phyloP scores from a whole-genome alignment of 92 coral and sea anemone species.

The Palythoa caribaeorum region DNA sequence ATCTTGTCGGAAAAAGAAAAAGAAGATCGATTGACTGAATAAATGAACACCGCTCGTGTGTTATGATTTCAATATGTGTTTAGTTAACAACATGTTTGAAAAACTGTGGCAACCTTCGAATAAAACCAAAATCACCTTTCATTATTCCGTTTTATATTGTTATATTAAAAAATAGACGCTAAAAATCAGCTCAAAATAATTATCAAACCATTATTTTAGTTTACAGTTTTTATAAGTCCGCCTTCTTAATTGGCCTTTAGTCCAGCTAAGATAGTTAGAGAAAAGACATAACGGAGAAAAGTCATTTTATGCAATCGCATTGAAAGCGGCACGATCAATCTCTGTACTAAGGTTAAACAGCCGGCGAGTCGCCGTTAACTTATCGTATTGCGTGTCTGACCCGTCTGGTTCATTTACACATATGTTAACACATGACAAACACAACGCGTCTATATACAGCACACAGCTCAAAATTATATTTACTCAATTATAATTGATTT shows the following conservation, averaged over 20 bases:
- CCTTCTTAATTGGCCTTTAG: neutral
- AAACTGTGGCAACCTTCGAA: neutral
- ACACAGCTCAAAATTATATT: neutral
- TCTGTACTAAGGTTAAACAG: neutral
- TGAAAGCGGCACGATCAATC: neutral
- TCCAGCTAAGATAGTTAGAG: neutral
- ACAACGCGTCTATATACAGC: neutral
- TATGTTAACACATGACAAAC: slow-evolving; percentile 4
- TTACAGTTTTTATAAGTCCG: neutral
- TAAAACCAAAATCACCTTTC: neutral
- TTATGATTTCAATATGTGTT: neutral
- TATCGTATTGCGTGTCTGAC: too few relatives aligned
- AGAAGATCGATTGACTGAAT: neutral
- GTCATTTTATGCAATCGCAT: neutral
- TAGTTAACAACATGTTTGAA: neutral
- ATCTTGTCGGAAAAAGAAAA: slow-evolving; percentile 8
- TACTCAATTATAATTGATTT: slow-evolving; percentile 12
- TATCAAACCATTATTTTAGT: neutral
- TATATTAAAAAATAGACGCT: too few relatives aligned
- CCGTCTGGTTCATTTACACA: slow-evolving; percentile 25
- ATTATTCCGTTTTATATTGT: neutral
- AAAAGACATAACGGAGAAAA: neutral
- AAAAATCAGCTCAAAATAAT: too few relatives aligned
- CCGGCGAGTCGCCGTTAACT: neutral
- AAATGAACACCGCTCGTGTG: neutral